Evolutionary conservation across 2,113 vertebrate genomes (phyloP).

Genomic region (Anseranas semipalmata): DNA sequence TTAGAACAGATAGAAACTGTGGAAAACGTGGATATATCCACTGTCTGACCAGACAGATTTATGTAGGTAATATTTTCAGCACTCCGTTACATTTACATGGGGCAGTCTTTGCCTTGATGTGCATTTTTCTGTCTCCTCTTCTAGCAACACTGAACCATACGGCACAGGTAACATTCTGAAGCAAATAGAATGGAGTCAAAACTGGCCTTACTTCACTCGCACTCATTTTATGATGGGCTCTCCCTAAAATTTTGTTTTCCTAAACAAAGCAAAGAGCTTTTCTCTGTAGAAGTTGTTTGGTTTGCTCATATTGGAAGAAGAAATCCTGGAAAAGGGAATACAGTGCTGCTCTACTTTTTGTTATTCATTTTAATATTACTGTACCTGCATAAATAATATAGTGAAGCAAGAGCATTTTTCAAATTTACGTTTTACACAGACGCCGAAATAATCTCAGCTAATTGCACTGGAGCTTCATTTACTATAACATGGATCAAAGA

Average conservation of each 20-base stretch:
- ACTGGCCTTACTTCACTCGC: neutral
- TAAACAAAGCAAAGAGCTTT: neutral
- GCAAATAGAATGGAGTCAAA: neutral
- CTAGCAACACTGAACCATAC: neutral
- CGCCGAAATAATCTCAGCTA: conserved; percentile 24
- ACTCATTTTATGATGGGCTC: neutral
- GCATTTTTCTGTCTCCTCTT: neutral
- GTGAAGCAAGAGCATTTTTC: neutral
- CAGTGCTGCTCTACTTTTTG: neutral
- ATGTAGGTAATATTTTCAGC: neutral
- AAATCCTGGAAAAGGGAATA: neutral
- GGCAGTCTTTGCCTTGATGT: neutral
- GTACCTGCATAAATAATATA: conserved; percentile 30
- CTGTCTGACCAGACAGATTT: neutral
- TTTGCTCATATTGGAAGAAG: neutral
- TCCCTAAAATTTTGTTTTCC: neutral
- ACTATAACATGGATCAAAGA: conserved; percentile 2
- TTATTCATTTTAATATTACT: neutral
- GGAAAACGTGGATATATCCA: neutral
- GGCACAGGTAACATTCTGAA: neutral
- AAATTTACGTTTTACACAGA: neutral
- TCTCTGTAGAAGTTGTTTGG: neutral
- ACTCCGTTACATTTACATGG: neutral
- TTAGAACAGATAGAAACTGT: neutral
- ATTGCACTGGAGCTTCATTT: conserved; percentile 32